Conservation (phyloP, 1,140 invertebrate species). For the Eupristina koningsbergeri region DNA sequence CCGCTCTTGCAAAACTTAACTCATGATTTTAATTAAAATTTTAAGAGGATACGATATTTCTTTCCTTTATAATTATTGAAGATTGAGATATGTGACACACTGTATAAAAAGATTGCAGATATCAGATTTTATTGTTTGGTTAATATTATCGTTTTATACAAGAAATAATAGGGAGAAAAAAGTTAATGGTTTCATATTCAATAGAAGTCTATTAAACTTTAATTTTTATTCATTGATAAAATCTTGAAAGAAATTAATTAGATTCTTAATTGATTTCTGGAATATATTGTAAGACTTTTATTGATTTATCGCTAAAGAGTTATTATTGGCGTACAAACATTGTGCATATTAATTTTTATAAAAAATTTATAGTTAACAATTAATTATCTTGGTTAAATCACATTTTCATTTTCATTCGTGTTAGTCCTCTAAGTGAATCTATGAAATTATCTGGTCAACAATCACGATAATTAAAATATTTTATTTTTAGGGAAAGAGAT, state of each 20-base stretch:
- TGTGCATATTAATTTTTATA: not conserved
- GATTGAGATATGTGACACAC: not conserved
- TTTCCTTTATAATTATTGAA: not conserved
- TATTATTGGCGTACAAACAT: not conserved
- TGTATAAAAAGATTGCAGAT: not conserved
- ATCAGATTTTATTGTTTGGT: not conserved
- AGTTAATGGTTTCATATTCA: not conserved
- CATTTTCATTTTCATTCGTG: not conserved
- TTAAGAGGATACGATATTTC: not conserved
- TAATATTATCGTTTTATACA: not conserved
- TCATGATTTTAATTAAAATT: not conserved
- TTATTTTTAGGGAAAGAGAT: too few relatives aligned
- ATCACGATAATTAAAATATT: not conserved
- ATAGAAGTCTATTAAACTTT: slow-evolving; percentile 23
- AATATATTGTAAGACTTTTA: not conserved
- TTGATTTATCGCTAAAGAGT: not conserved
- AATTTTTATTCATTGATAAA: not conserved
- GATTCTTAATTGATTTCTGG: slow-evolving; percentile 21
- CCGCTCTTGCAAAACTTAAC: not conserved
- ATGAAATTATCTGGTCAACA: not conserved
- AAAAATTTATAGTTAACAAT: not conserved
- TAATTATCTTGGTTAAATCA: not conserved
- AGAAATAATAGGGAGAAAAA: not conserved
- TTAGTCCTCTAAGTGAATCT: not conserved
- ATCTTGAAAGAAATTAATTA: slow-evolving; percentile 2